Evolutionary conservation across 2,888 invertebrate genomes (phyloP).

Genomic region (Dysmachus trigonus): DNA sequence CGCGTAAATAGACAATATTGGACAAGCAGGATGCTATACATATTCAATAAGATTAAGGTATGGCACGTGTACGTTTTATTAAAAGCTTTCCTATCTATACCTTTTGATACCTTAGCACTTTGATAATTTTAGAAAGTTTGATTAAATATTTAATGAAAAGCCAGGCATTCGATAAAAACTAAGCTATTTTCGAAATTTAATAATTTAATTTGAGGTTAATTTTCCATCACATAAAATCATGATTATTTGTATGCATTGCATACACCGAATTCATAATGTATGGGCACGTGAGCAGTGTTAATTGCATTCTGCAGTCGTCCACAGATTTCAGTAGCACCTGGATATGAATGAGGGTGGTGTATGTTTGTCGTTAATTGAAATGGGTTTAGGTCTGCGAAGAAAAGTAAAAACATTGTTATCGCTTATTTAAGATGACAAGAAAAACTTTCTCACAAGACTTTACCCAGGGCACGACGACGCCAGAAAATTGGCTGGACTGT

Average conservation of each 20-base stretch:
- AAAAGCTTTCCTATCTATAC: no score
- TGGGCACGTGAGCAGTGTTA: not conserved
- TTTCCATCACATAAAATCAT: not conserved
- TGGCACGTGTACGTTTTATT: not conserved
- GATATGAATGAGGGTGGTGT: not conserved
- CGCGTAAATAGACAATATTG: not conserved
- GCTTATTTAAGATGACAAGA: constrained; percentile 17
- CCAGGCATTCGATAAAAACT: not conserved
- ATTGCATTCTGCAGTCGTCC: not conserved
- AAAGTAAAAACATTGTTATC: not conserved
- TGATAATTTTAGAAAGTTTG: not conserved
- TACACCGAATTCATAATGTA: not conserved
- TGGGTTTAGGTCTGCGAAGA: not conserved
- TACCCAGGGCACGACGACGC: not conserved
- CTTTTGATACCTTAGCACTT: no score
- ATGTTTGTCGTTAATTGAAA: constrained; percentile 5
- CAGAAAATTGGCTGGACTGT: constrained; percentile 8
- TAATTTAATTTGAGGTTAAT: not conserved
- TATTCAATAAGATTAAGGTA: not conserved
- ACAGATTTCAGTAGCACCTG: not conserved
- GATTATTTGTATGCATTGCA: not conserved
- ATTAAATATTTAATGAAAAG: not conserved
- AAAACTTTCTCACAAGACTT: constrained; percentile 3
- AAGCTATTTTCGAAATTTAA: not conserved
- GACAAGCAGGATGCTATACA: not conserved